Evolutionary conservation across 2,888 invertebrate species (phyloP).

Genomic region (Drosophila hamatofila): DNA sequence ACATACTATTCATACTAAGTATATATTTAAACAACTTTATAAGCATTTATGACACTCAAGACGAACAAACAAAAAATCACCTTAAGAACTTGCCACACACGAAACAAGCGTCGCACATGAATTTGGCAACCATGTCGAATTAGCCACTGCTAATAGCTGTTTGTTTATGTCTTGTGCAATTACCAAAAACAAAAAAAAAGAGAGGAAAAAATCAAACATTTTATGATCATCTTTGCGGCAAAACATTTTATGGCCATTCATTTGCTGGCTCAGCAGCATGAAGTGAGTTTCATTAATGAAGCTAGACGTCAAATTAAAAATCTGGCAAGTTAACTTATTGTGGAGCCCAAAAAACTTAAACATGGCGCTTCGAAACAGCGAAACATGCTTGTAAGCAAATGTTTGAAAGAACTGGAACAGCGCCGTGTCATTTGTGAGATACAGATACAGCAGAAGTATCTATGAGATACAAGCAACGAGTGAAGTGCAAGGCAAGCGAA

Average conservation of each 20-base stretch:
- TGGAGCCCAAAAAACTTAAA: conserved; percentile 41
- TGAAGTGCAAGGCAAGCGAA: conserved; percentile 46
- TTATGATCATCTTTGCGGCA: conserved; percentile 36
- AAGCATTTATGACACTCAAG: conserved; percentile 9
- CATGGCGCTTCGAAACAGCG: conserved; percentile 72
- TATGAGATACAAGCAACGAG: conserved; percentile 20
- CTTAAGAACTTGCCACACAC: not conserved
- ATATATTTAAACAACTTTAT: conserved; percentile 10
- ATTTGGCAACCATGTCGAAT: conserved; percentile 43
- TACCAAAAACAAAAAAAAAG: conserved; percentile 31
- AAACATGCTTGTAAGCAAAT: conserved; percentile 81
- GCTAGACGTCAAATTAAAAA: conserved; percentile 46
- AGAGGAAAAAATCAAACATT: conserved; percentile 12
- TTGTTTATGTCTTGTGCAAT: conserved; percentile 52
- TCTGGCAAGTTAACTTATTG: conserved; percentile 35
- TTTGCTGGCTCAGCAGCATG: conserved; percentile 41
- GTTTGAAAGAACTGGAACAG: conserved; percentile 71
- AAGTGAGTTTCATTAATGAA: conserved; percentile 56
- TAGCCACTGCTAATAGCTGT: conserved; percentile 26
- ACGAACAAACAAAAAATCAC: conserved; percentile 1
- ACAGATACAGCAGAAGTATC: conserved; percentile 17
- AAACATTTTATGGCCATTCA: conserved; percentile 44
- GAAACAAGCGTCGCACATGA: conserved; percentile 12
- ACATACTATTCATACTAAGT: not conserved
- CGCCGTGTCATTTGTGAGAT: conserved; percentile 49